A percentile compares a stretch with the other conserved stretches of the same genome.
Evolutionary conservation across 2,113 vertebrate genomes (phyloP).

Genomic region (Scomber japonicus): DNA sequence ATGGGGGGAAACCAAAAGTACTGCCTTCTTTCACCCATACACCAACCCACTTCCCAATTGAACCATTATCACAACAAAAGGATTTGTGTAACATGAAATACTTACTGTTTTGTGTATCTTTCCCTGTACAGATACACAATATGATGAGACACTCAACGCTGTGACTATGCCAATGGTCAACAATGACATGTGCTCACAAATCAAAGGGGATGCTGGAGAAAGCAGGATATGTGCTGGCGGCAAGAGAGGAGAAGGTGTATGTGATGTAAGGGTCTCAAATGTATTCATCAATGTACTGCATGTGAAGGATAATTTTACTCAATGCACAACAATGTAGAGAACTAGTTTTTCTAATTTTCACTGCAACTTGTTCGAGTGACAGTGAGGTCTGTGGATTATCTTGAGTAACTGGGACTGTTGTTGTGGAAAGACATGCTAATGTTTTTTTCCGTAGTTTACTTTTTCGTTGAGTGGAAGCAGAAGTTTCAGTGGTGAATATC

Average conservation of each 20-base stretch:
- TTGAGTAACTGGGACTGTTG: neutral
- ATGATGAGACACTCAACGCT: constrained; percentile 89
- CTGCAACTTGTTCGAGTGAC: too few species aligned
- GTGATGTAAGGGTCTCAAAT: constrained; percentile 88
- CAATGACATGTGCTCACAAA: constrained; percentile 91
- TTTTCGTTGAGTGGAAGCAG: neutral
- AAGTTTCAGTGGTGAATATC: neutral
- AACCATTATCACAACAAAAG: neutral
- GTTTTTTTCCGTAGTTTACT: too few species aligned
- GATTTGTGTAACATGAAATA: neutral
- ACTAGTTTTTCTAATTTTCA: neutral
- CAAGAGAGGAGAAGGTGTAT: constrained; percentile 90
- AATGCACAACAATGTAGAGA: neutral
- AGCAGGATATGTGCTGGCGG: constrained; percentile 95
- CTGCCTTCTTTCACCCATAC: constrained; percentile 46
- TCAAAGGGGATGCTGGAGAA: constrained; percentile 91
- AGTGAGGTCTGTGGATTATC: neutral
- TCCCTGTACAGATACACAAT: constrained; percentile 84
- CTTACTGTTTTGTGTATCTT: neutral
- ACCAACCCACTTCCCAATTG: neutral
- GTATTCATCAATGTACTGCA: neutral
- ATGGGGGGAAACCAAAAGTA: constrained; percentile 99
- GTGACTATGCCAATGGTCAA: constrained; percentile 91
- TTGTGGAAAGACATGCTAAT: too few species aligned
- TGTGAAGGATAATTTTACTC: neutral